Percentiles rank a stretch among this genome's conserved stretches.
phyloP scores from a whole-genome alignment of 1,140 invertebrate species.

The Metopolophium dirhodum region DNA sequence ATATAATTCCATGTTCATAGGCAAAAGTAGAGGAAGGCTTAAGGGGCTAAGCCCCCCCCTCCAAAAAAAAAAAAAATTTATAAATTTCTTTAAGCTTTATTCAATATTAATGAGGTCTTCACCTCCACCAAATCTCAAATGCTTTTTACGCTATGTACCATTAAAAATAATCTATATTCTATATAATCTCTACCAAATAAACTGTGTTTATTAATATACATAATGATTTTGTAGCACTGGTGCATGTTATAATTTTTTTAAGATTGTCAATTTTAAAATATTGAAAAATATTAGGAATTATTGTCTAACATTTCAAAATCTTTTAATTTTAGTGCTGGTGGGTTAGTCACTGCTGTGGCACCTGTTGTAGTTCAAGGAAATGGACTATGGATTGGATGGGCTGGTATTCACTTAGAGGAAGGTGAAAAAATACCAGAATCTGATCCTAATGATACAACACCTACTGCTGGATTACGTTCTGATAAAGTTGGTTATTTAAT shows the following conservation, averaged over 20 bases:
- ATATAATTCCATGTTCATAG: neutral
- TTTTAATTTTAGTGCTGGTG: conserved; percentile 75
- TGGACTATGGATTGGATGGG: conserved; percentile 90
- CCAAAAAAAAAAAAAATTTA: no score
- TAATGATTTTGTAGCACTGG: neutral
- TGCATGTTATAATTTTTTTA: neutral
- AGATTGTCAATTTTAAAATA: neutral
- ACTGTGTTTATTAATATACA: neutral
- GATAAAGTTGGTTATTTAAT: conserved; percentile 70
- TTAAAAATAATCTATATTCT: no score
- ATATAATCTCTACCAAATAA: neutral
- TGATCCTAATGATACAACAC: conserved; percentile 81
- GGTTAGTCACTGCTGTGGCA: conserved; percentile 86
- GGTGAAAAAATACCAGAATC: conserved; percentile 82
- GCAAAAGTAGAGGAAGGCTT: no score
- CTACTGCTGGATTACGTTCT: conserved; percentile 82
- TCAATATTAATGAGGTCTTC: no score
- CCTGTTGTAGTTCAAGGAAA: conserved; percentile 84
- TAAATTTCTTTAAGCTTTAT: no score
- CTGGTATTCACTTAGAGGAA: conserved; percentile 80
- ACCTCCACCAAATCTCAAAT: no score
- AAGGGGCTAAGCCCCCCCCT: no score
- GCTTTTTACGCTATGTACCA: no score
- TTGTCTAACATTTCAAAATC: neutral
- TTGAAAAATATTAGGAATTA: neutral